A percentile compares a stretch with the other conserved stretches of the same genome.
These are phyloP conservation scores for Mormoops blainvillei DNA, from an alignment of 2,113 vertebrate species.

Conservation along the genomic window DNA sequence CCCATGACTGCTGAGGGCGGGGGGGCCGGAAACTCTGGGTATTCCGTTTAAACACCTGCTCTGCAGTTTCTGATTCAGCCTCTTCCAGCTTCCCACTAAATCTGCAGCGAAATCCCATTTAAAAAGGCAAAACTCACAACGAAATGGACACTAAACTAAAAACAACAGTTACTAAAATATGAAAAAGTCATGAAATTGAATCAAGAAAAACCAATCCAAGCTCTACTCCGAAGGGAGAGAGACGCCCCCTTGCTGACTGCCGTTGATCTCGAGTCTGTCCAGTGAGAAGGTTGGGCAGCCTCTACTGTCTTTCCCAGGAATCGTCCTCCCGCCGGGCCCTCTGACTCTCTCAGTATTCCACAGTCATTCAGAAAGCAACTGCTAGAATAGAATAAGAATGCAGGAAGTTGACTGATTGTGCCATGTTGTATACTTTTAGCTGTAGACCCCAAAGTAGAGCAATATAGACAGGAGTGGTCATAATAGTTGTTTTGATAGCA, in stretches of 20 bases:
- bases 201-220: neutral
- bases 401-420: neutral
- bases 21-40: rapidly evolving
- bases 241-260: rapidly evolving
- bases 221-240: neutral
- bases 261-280: neutral
- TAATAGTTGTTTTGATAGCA: neutral
- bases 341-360: too few species aligned
- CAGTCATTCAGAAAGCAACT: neutral
- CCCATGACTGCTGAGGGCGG: too few species aligned
- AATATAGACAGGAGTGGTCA: neutral
- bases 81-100: neutral
- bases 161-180: neutral
- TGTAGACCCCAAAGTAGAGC: neutral
- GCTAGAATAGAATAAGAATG: neutral
- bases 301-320: neutral
- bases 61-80: neutral
- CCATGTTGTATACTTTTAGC: neutral
- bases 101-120: neutral
- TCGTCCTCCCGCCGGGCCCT: too few species aligned
- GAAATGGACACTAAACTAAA: neutral
- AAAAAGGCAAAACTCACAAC: neutral
- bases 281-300: neutral
- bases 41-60: neutral
- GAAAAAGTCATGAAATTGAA: neutral